A percentile compares a stretch with the other conserved stretches of the same genome.
Evolutionary conservation across 2,888 invertebrate genomes (phyloP).

Genomic region (Mellilla xanthometata): DNA sequence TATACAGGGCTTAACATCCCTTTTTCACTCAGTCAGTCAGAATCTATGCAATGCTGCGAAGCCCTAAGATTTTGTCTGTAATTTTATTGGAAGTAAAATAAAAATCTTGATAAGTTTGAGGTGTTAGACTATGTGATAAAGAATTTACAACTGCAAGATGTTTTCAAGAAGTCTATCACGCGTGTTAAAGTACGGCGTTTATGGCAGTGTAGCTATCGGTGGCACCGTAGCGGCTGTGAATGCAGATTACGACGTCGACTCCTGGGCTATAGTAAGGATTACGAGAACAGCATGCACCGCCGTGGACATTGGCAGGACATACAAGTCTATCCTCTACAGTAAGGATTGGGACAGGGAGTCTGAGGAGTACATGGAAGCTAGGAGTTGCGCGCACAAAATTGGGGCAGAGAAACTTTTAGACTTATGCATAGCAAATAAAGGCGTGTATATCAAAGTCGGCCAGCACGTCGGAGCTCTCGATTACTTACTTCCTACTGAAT

Average conservation of each 20-base stretch:
- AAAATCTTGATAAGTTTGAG: neutral
- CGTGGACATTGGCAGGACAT: slow-evolving; percentile 89
- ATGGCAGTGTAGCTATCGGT: slow-evolving; percentile 78
- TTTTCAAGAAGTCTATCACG: slow-evolving; percentile 52
- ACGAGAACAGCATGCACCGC: slow-evolving; percentile 93
- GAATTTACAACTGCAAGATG: slow-evolving; percentile 42
- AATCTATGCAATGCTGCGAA: no score
- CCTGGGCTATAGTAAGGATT: slow-evolving; percentile 93
- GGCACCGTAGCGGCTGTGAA: slow-evolving; percentile 85
- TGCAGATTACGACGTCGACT: slow-evolving; percentile 87
- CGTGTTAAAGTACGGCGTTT: slow-evolving; percentile 72
- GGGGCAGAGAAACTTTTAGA: slow-evolving; percentile 93
- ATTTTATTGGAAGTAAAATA: no score
- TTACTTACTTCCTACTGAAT: slow-evolving; percentile 96
- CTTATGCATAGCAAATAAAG: slow-evolving; percentile 95
- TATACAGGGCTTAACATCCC: no score
- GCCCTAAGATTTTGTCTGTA: no score
- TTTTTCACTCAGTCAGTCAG: no score
- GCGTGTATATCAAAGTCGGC: slow-evolving; percentile 98
- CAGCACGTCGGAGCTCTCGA: slow-evolving; percentile 98
- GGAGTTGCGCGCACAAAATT: slow-evolving; percentile 90
- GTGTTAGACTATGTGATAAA: slow-evolving; percentile 38
- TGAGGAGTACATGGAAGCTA: slow-evolving; percentile 86
- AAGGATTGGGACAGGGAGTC: slow-evolving; percentile 85
- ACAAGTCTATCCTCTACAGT: slow-evolving; percentile 88